These are phyloP conservation scores for Acanthornis magna DNA, from an alignment of 2,797 vertebrate genomes.

Conservation along the genomic window DNA sequence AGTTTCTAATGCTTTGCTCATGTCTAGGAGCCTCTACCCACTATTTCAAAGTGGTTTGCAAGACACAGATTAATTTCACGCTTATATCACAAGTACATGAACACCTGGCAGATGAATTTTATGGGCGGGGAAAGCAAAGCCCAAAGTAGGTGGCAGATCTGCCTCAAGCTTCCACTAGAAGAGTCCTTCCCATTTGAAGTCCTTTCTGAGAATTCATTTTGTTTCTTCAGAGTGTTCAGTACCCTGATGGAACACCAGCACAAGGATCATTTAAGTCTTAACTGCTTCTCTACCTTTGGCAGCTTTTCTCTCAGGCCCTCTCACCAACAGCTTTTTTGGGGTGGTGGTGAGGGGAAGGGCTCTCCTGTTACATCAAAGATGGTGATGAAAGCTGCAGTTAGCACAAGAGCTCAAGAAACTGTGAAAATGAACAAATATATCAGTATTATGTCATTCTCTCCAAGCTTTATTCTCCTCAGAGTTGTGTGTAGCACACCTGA, in stretches of 20 bases:
- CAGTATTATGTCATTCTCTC: background rate
- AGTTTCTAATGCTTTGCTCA: background rate
- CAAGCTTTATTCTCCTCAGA: background rate
- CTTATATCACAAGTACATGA: background rate
- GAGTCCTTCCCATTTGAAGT: background rate
- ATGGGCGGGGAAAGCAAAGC: background rate
- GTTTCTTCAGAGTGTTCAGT: background rate
- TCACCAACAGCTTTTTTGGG: background rate
- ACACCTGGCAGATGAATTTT: background rate
- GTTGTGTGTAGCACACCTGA: background rate
- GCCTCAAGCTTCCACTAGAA: background rate
- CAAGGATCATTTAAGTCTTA: background rate
- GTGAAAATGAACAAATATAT: background rate
- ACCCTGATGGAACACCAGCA: background rate
- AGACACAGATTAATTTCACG: background rate
- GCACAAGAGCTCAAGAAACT: background rate
- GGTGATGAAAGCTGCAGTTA: background rate
- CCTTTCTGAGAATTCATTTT: background rate
- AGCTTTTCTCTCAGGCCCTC: background rate
- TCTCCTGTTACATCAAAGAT: background rate
- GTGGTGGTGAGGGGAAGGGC: background rate
- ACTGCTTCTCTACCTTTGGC: background rate
- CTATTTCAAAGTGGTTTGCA: background rate
- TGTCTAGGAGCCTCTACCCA: background rate
- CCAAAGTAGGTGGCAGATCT: background rate